A percentile compares a stretch with the other conserved stretches of the same genome.
Evolutionary conservation across 2,888 invertebrate species (phyloP).

Genomic region (Dorcus parallelipipedus): DNA sequence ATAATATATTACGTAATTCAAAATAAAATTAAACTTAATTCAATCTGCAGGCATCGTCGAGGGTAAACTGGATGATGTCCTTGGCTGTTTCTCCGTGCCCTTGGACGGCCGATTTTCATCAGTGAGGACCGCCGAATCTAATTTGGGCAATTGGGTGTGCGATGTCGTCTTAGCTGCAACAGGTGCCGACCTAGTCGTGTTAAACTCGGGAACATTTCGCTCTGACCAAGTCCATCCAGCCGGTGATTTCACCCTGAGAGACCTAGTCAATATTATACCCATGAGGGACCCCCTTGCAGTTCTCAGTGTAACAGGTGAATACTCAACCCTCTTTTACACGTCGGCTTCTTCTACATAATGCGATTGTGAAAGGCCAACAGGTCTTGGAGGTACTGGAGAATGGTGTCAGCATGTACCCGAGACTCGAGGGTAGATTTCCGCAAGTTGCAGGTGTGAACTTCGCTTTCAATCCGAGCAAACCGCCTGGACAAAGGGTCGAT

Average conservation of each 20-base stretch:
- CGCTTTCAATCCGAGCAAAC: conserved; percentile 69
- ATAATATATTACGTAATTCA: no score
- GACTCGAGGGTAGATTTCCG: conserved; percentile 83
- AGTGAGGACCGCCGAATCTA: conserved; percentile 81
- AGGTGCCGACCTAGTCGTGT: conserved; percentile 77
- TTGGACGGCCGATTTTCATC: conserved; percentile 80
- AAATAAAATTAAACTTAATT: no score
- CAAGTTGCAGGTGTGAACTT: conserved; percentile 79
- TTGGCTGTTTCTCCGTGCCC: conserved; percentile 82
- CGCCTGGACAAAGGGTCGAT: conserved; percentile 68
- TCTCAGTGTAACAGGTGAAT: conserved; percentile 64
- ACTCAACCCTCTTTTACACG: conserved; percentile 1
- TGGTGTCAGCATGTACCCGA: conserved; percentile 80
- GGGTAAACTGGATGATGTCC: conserved; percentile 77
- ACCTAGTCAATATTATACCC: conserved; percentile 78
- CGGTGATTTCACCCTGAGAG: conserved; percentile 81
- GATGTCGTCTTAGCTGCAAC: conserved; percentile 81
- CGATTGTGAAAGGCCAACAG: conserved; percentile 53
- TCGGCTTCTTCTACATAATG: no score
- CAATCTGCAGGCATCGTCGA: conserved; percentile 65
- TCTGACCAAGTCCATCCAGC: conserved; percentile 78
- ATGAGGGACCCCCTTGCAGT: conserved; percentile 82
- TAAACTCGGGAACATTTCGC: conserved; percentile 85
- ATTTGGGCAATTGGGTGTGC: conserved; percentile 80
- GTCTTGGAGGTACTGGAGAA: conserved; percentile 77